Conservation (phyloP, 2,888 invertebrate species). For the Nomada hirtipes region DNA sequence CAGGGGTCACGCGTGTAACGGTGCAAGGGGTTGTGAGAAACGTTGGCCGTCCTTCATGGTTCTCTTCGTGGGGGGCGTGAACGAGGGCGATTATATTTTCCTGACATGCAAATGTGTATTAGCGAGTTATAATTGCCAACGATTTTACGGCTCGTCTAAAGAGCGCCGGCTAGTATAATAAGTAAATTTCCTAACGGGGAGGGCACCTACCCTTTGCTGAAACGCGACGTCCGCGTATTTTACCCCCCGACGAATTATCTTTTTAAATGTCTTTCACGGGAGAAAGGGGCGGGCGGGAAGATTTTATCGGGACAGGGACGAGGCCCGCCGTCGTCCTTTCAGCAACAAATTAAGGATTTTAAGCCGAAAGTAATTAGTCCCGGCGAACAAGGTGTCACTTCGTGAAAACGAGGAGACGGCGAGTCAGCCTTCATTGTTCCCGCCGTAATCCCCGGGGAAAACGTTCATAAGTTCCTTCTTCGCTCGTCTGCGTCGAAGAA, state of each 20-base stretch:
- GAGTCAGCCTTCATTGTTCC: conserved; percentile 68
- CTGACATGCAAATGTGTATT: conserved; percentile 8
- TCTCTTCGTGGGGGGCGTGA: conserved; percentile 13
- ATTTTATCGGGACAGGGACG: conserved; percentile 37
- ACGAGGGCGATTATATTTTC: conserved; percentile 11
- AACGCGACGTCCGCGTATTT: neutral
- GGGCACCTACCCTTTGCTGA: neutral
- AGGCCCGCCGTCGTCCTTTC: conserved; percentile 60
- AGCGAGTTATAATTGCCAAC: neutral
- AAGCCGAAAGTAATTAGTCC: conserved; percentile 76
- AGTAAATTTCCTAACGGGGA: too few species aligned
- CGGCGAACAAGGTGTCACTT: conserved; percentile 70
- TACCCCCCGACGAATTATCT: conserved; percentile 49
- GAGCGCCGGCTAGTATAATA: too few species aligned
- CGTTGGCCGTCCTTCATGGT: neutral
- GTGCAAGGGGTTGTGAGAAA: neutral
- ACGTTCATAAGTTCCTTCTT: conserved; percentile 64
- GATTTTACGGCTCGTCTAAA: neutral
- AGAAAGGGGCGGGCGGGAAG: conserved; percentile 30
- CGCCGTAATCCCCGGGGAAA: conserved; percentile 58
- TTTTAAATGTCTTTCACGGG: conserved; percentile 30
- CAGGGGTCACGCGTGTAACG: neutral
- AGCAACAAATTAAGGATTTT: conserved; percentile 75
- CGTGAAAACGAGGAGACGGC: conserved; percentile 63
- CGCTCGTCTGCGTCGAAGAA: conserved; percentile 46